Percentiles rank a stretch among this genome's conserved stretches.
Evolutionary conservation across 2,797 vertebrate species (phyloP).

Genomic region (Ceryle rudis): DNA sequence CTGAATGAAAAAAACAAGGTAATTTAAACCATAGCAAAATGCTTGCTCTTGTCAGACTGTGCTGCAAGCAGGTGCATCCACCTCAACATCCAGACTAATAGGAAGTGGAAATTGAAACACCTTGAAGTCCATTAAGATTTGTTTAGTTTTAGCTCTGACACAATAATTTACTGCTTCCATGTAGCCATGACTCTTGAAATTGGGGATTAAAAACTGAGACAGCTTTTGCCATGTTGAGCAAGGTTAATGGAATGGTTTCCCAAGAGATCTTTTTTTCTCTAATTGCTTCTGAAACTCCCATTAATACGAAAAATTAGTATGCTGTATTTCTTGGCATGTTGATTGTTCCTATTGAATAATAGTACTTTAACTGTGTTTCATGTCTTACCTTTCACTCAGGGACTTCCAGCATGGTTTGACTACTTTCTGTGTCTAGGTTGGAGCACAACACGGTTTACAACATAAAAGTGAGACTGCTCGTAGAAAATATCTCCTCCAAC

Average conservation of each 20-base stretch:
- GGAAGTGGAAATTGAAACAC: neutral
- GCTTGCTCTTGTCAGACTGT: neutral
- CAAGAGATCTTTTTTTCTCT: neutral
- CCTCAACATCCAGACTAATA: neutral
- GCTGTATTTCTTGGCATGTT: neutral
- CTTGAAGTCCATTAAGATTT: neutral
- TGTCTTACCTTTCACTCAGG: neutral
- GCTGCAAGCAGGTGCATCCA: neutral
- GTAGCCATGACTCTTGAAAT: neutral
- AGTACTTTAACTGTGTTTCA: neutral
- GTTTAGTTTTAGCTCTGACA: neutral
- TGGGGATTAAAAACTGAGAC: neutral
- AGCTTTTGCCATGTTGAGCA: neutral
- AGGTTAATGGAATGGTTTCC: neutral
- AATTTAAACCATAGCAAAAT: neutral
- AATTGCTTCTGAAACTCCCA: neutral
- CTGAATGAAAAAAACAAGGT: neutral
- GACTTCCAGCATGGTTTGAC: neutral
- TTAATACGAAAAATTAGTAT: neutral
- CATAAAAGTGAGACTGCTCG: neutral
- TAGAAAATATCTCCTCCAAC: neutral
- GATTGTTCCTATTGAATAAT: neutral
- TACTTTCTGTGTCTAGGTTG: neutral
- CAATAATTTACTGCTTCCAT: neutral
- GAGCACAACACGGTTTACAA: neutral